Base-by-base conservation (phyloP, 1,140 invertebrate genomes). In the Caenorhabditis inopinata region DNA sequence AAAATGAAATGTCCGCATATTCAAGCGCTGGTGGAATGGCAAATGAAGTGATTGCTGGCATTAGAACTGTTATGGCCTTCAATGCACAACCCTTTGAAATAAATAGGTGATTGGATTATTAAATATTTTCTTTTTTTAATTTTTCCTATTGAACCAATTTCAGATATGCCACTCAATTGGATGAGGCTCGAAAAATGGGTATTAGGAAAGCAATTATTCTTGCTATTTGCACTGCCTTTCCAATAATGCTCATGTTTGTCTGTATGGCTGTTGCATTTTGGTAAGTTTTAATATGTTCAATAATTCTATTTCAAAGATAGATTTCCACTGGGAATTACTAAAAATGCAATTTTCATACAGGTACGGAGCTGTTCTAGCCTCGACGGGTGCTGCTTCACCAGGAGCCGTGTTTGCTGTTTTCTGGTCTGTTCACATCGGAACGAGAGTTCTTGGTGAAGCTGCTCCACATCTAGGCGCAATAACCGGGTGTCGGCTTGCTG, bases 1-100 rank as follows among this genome's bases (percentile, higher is more conserved):
- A 92, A 51, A 91, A 92, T 86, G 94, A 95, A 86, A 85, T 94
- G 81, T 91, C 92, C 83, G 93, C 94, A 1, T 94, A 94, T 84
- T 92, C 92, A 2, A 90, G 91, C 78, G 94, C 94, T 1, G 93
- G 93, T n/a, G 89, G 91, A 0, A 91, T 95, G 7, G 94, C 94
- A 0, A 93, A 94, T 86, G 94, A 95, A 87, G 93, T 93, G 0
- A 85, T 95, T 1, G 91, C 91, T 23, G 90, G 92, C 2, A 91
- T 95, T 6, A 90, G 93, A 27, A 95, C 94, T 0, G 94, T 95
- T 0, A 91, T 93, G 27, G 93, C 94, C 0, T 95, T 95, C 85
- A 93, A 93, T 78, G 94, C 93, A 9, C 93, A 95, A 87, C 82
- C 89, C 9, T 92, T 92, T 85, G 94, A 94, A 89, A 85, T 85